Conservation (phyloP, 1,140 invertebrate genomes). For the Mesaphorura yosii region DNA sequence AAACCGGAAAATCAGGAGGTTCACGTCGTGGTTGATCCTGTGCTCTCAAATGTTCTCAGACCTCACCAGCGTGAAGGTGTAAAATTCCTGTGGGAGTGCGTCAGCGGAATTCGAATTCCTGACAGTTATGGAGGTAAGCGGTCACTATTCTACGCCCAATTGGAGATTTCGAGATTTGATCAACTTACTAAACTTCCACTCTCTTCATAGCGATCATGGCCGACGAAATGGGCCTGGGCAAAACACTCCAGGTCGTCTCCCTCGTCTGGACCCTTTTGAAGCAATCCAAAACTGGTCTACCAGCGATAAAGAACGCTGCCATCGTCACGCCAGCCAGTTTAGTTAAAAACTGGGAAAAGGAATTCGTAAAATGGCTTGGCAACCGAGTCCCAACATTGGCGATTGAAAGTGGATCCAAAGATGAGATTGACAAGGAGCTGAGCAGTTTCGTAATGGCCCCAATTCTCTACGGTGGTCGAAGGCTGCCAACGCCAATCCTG, state of each 20-base stretch:
- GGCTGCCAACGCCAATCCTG: constrained; percentile 74
- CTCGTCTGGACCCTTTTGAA: constrained; percentile 87
- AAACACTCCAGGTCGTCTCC: constrained; percentile 96
- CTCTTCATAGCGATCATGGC: constrained; percentile 99
- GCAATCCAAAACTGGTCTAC: constrained; percentile 52
- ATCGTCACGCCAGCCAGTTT: constrained; percentile 94
- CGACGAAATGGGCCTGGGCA: constrained; percentile 95
- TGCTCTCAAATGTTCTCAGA: constrained; percentile 74
- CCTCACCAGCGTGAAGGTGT: constrained; percentile 99
- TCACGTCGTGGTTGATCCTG: constrained; percentile 89
- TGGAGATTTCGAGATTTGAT: too few relatives aligned
- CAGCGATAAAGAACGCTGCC: constrained; percentile 62
- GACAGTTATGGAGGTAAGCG: constrained; percentile 72
- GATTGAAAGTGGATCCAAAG: constrained; percentile 83
- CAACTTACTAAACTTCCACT: too few relatives aligned
- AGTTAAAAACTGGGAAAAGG: constrained; percentile 99
- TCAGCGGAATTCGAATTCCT: constrained; percentile 81
- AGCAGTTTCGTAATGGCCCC: constrained; percentile 54
- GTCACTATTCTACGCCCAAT: too few relatives aligned
- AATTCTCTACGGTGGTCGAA: constrained; percentile 38
- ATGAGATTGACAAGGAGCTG: constrained; percentile 73
- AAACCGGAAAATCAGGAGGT: constrained; percentile 50
- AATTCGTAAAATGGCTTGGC: constrained; percentile 92
- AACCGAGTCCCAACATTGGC: constrained; percentile 69
- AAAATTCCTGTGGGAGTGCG: constrained; percentile 99